These are phyloP conservation scores for Synanthedon myopaeformis DNA, from an alignment of 2,888 invertebrate genomes.

Conservation along the genomic window DNA sequence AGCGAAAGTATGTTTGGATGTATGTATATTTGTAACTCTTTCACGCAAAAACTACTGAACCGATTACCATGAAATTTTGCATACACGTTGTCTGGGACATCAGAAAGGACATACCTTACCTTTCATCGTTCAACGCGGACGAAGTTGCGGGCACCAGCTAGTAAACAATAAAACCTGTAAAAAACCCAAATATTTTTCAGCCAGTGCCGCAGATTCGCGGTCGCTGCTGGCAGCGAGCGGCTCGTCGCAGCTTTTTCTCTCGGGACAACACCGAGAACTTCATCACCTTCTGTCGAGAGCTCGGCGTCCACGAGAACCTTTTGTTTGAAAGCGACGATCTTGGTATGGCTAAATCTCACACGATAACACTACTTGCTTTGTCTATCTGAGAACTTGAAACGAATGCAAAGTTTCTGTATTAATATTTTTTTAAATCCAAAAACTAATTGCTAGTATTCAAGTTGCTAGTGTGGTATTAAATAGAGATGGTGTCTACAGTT, in stretches of 20 bases:
- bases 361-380: not conserved
- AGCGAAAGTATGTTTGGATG: too few relatives aligned
- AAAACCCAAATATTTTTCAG: slow-evolving; percentile 39
- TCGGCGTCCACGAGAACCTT: slow-evolving; percentile 88
- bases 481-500: slow-evolving; percentile 47
- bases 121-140: too few relatives aligned
- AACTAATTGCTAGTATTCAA: too few relatives aligned
- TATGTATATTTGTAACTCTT: too few relatives aligned
- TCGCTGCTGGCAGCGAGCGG: slow-evolving; percentile 86
- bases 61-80: too few relatives aligned
- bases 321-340: slow-evolving; percentile 92
- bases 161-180: too few relatives aligned
- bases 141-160: too few relatives aligned
- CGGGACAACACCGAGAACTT: slow-evolving; percentile 92
- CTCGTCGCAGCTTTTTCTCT: slow-evolving; percentile 87
- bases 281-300: slow-evolving; percentile 84
- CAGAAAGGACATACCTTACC: too few relatives aligned
- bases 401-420: not conserved
- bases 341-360: slow-evolving; percentile 56
- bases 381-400: not conserved
- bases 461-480: too few relatives aligned
- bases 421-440: too few relatives aligned
- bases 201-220: slow-evolving; percentile 78
- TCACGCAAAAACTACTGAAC: too few relatives aligned
- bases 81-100: too few relatives aligned